A percentile compares a stretch with the other conserved stretches of the same genome.
Conservation (phyloP, 2,113 vertebrate genomes). For the Sminthopsis crassicaudata region DNA sequence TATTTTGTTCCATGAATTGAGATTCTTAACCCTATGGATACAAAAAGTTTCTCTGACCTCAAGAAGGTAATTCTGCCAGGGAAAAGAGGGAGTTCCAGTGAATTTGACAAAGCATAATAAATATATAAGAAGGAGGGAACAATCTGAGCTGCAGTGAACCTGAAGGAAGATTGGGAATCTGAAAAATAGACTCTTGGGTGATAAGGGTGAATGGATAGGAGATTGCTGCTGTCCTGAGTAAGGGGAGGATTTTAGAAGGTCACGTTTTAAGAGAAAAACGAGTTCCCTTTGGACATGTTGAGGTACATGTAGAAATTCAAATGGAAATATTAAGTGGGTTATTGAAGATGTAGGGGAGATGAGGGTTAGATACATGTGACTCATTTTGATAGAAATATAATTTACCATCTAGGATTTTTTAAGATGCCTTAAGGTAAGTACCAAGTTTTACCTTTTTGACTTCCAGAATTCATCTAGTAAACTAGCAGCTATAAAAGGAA, state of each 20-base stretch:
- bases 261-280: background rate
- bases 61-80: background rate
- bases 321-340: background rate
- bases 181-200: background rate
- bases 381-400: background rate
- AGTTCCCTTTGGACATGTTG: background rate
- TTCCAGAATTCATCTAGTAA: conserved; percentile 7
- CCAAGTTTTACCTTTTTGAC: background rate
- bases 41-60: background rate
- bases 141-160: background rate
- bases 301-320: background rate
- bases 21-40: background rate
- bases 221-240: background rate
- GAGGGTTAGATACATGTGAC: background rate
- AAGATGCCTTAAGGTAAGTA: background rate
- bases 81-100: background rate
- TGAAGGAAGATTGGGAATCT: background rate
- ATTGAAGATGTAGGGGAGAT: background rate
- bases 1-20: background rate
- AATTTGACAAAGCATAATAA: background rate
- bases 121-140: background rate
- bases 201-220: background rate
- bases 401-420: background rate
- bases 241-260: background rate
- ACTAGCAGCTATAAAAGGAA: background rate